Percentiles rank a stretch among this genome's conserved stretches.
These are phyloP conservation scores for Diachasma alloeum DNA, from an alignment of 1,140 invertebrate genomes.

Conservation along the genomic window DNA sequence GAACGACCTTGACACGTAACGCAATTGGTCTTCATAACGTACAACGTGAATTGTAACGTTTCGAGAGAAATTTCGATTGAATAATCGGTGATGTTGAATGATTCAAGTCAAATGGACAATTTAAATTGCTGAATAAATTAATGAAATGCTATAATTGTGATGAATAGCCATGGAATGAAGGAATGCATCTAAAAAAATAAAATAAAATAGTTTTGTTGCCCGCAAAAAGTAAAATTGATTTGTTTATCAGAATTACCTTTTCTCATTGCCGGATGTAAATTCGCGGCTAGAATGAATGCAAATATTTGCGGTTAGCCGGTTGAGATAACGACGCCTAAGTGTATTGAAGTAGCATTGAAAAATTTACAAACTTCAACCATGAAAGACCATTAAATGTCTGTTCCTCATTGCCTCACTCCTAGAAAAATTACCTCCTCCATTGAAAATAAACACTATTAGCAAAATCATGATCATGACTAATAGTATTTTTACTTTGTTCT, in stretches of 20 bases:
- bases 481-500: conserved; percentile 30
- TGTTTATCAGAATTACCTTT: background rate
- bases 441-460: background rate
- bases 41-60: background rate
- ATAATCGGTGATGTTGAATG: background rate
- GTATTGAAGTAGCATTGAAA: conserved; percentile 1
- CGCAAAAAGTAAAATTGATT: background rate
- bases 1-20: conserved; percentile 5
- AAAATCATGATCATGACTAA: background rate
- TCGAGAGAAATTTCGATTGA: background rate
- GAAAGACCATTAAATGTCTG: background rate
- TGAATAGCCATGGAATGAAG: too few species aligned
- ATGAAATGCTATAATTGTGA: too few species aligned
- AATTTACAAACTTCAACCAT: background rate
- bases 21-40: background rate
- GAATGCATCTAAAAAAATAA: too few species aligned
- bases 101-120: too few species aligned
- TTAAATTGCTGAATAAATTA: too few species aligned
- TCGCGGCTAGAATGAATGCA: background rate
- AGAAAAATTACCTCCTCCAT: background rate
- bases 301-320: background rate
- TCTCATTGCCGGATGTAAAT: background rate
- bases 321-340: background rate
- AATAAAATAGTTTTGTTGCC: too few species aligned
- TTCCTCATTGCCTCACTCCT: background rate